phyloP scores from a whole-genome alignment of 2,113 vertebrate species.

The Colistium nudipinnis region DNA sequence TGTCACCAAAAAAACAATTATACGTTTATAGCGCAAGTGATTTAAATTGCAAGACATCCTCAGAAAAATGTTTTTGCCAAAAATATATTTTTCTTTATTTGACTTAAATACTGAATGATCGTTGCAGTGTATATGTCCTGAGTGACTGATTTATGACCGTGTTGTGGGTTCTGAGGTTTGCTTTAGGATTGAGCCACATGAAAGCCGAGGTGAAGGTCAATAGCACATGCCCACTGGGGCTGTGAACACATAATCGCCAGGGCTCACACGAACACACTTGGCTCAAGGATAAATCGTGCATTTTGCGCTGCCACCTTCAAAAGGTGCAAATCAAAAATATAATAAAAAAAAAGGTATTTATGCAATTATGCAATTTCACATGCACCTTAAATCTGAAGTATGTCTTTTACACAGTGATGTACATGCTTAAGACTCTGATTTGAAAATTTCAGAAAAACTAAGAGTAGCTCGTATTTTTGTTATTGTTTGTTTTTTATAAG shows the following conservation, averaged over 20 bases:
- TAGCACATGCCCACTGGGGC: conserved; percentile 52
- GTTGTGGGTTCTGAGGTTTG: conserved; percentile 68
- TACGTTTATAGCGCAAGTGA: conserved; percentile 1
- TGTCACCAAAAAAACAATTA: conserved; percentile 21
- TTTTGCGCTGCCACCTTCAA: conserved; percentile 50
- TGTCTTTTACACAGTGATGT: conserved; percentile 5
- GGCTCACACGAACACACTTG: conserved; percentile 44
- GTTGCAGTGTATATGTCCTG: conserved; percentile 31
- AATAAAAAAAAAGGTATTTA: conserved; percentile 58
- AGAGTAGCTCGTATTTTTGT: background rate
- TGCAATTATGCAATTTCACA: conserved; percentile 45
- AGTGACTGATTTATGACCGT: conserved; percentile 66
- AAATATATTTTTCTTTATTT: conserved; percentile 39
- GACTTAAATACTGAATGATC: conserved; percentile 31
- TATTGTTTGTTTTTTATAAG: background rate
- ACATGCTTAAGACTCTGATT: background rate
- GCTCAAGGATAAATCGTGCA: conserved; percentile 41
- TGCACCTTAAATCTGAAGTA: conserved; percentile 21
- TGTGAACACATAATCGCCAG: conserved; percentile 60
- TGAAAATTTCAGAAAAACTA: conserved; percentile 12
- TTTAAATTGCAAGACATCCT: conserved; percentile 36
- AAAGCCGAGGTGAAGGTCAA: conserved; percentile 68
- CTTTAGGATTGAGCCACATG: conserved; percentile 62
- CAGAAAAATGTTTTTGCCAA: conserved; percentile 2
- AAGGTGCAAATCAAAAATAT: conserved; percentile 35